A percentile compares a stretch with the other conserved stretches of the same genome.
Evolutionary conservation across 1,140 invertebrate genomes (phyloP).

Genomic region (Cyphomyrmex costatus): DNA sequence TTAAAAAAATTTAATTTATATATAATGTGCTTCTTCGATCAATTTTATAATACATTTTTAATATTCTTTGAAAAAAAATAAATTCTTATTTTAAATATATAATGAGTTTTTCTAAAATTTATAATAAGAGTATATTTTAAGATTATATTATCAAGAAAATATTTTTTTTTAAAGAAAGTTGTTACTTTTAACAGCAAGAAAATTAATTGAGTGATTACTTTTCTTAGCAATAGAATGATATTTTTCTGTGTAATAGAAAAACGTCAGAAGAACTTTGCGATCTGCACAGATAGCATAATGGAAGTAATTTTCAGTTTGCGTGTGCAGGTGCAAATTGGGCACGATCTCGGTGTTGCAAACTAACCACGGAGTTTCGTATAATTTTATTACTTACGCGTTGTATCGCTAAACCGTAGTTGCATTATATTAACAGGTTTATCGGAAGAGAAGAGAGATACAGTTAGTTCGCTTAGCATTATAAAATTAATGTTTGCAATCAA

Average conservation of each 20-base stretch:
- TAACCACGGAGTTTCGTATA: constrained; percentile 73
- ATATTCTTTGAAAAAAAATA: too few relatives aligned
- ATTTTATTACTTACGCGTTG: constrained; percentile 75
- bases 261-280: not conserved
- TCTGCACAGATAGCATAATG: not conserved
- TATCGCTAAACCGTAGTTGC: constrained; percentile 73
- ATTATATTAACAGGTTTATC: constrained; percentile 70
- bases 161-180: too few relatives aligned
- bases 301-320: constrained; percentile 27
- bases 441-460: not conserved
- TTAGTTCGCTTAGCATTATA: not conserved
- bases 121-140: too few relatives aligned
- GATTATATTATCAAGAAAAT: too few relatives aligned
- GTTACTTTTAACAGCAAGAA: too few relatives aligned
- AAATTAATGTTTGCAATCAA: constrained; percentile 40
- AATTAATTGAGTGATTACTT: too few relatives aligned
- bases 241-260: constrained; percentile 3
- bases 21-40: too few relatives aligned
- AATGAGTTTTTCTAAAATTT: too few relatives aligned
- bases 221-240: too few relatives aligned
- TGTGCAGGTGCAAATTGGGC: constrained; percentile 33
- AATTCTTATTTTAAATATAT: too few relatives aligned
- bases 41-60: too few relatives aligned
- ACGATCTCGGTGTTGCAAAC: constrained; percentile 32
- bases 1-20: too few relatives aligned